Evolutionary conservation across 2,888 invertebrate species (phyloP).

Genomic region (Drosophila koepferae): DNA sequence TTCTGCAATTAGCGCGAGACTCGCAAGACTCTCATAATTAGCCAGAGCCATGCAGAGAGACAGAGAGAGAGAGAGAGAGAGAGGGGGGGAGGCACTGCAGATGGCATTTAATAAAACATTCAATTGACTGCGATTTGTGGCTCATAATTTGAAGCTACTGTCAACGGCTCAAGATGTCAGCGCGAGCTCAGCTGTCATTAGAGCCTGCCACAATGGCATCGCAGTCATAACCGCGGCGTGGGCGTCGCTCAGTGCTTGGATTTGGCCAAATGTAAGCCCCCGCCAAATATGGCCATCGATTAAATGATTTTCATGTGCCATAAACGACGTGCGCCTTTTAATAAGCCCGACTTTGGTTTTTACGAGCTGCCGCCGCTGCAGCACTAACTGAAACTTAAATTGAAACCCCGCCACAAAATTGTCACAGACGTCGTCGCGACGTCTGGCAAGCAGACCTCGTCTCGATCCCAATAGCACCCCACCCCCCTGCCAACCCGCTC

Average conservation of each 20-base stretch:
- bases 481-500: no score
- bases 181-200: slow-evolving; percentile 56
- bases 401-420: slow-evolving; percentile 62
- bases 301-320: slow-evolving; percentile 80
- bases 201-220: slow-evolving; percentile 41
- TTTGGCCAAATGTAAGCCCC: slow-evolving; percentile 59
- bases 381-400: slow-evolving; percentile 55
- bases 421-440: slow-evolving; percentile 72
- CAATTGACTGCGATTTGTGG: slow-evolving; percentile 68
- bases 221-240: slow-evolving; percentile 31
- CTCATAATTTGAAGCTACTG: slow-evolving; percentile 70
- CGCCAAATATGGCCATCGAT: slow-evolving; percentile 79
- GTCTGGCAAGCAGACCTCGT: slow-evolving; percentile 48
- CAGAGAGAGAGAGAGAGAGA: neutral
- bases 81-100: neutral
- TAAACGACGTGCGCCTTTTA: slow-evolving; percentile 80
- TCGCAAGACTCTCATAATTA: slow-evolving; percentile 53
- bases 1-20: slow-evolving; percentile 70
- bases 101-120: slow-evolving; percentile 64
- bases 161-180: slow-evolving; percentile 56
- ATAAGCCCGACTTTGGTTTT: slow-evolving; percentile 67
- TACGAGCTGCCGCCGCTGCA: slow-evolving; percentile 69
- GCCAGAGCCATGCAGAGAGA: neutral
- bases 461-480: slow-evolving; percentile 12
- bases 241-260: slow-evolving; percentile 42